Evolutionary conservation across 2,888 invertebrate species (phyloP).

Genomic region (Pasiphila rectangulata): DNA sequence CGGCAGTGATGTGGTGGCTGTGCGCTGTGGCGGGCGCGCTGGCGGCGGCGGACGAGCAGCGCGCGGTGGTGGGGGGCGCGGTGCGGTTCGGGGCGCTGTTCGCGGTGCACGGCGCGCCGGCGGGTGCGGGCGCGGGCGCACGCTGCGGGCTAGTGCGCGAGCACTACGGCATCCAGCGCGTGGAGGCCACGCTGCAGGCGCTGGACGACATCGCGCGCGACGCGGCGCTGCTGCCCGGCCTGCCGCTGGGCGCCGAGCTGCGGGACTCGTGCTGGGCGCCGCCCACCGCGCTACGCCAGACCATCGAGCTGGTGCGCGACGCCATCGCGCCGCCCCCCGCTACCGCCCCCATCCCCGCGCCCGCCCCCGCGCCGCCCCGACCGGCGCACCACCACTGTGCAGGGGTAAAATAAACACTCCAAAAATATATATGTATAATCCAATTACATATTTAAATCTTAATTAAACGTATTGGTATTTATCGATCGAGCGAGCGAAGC

Average conservation of each 20-base stretch:
- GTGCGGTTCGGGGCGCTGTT: conserved; percentile 81
- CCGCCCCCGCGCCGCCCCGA: too few relatives aligned
- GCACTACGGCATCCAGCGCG: conserved; percentile 88
- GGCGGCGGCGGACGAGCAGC: conserved; percentile 47
- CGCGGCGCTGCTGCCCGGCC: conserved; percentile 75
- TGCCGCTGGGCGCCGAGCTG: conserved; percentile 84
- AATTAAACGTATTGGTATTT: too few relatives aligned
- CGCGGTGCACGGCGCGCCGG: conserved; percentile 79
- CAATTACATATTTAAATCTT: too few relatives aligned
- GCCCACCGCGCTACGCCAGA: conserved; percentile 88
- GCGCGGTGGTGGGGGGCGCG: conserved; percentile 60
- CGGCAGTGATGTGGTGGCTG: conserved; percentile 4
- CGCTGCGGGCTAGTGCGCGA: conserved; percentile 79
- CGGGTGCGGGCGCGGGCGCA: conserved; percentile 39
- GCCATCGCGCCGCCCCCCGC: conserved; percentile 75
- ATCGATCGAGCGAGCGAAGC: too few relatives aligned
- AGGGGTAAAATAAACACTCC: too few relatives aligned
- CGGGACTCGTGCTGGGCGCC: conserved; percentile 92
- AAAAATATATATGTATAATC: too few relatives aligned
- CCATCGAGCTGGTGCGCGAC: conserved; percentile 87
- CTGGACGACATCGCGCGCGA: conserved; percentile 84
- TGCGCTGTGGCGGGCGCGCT: conserved; percentile 35
- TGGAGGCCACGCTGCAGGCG: conserved; percentile 81
- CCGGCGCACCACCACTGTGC: too few relatives aligned
- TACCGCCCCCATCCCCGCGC: too few relatives aligned